Conservation (phyloP, 2,113 vertebrate genomes). For the Benitochromis conjunctus region DNA sequence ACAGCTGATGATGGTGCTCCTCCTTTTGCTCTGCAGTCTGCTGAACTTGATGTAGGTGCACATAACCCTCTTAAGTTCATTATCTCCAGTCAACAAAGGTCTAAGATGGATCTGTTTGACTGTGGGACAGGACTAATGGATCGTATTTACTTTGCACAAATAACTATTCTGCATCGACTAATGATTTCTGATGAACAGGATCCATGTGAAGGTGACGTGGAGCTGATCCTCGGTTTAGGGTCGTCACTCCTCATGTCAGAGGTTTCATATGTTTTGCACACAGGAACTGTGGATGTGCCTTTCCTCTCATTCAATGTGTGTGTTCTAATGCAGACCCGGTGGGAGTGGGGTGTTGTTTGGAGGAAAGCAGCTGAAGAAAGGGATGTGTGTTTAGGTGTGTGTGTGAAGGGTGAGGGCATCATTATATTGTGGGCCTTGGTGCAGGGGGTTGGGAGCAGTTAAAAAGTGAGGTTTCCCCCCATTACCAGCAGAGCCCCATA, state of each 20-base stretch:
- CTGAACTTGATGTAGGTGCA: neutral
- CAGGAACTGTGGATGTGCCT: neutral
- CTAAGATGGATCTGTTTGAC: neutral
- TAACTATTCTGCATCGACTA: neutral
- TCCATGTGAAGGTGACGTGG: neutral
- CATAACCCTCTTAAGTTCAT: rapidly evolving
- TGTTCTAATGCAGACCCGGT: neutral
- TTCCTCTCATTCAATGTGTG: neutral
- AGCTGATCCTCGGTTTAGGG: rapidly evolving
- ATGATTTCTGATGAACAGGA: neutral
- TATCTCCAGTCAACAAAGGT: neutral
- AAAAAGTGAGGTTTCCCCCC: neutral
- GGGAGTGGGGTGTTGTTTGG: neutral
- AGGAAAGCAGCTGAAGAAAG: constrained; percentile 17
- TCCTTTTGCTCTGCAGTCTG: neutral
- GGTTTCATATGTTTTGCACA: neutral
- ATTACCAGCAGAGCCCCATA: neutral
- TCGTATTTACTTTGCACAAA: rapidly evolving
- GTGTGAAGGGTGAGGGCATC: neutral
- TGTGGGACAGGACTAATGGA: rapidly evolving
- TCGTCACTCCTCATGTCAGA: neutral
- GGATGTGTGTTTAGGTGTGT: constrained; percentile 24
- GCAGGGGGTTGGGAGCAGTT: neutral
- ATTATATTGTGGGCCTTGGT: neutral
- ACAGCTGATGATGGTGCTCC: neutral